These are phyloP conservation scores for Eonycteris spelaea DNA, from an alignment of 2,113 vertebrate genomes.

Conservation along the genomic window DNA sequence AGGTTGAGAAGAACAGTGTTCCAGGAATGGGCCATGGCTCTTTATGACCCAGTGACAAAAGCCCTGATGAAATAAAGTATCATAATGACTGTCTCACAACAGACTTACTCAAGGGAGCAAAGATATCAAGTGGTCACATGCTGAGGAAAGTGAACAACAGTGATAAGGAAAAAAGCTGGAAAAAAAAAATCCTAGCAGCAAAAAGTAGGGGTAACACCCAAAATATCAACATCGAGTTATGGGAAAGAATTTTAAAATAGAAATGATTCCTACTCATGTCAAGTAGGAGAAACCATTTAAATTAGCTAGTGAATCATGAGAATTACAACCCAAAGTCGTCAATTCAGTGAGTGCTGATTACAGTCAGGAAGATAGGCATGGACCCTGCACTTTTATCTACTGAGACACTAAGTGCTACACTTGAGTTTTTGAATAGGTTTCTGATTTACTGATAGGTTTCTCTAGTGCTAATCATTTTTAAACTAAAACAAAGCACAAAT, in stretches of 20 bases:
- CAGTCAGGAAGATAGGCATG: conserved; percentile 42
- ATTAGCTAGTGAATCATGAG: not conserved
- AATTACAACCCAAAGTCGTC: not conserved
- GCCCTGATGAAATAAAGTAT: conserved; percentile 22
- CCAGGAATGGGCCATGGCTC: not conserved
- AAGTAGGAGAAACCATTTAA: conserved; percentile 38
- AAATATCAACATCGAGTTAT: conserved; percentile 60
- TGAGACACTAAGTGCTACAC: conserved; percentile 51
- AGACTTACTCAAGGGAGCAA: not conserved
- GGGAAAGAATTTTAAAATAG: conserved; percentile 46
- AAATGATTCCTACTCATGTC: conserved; percentile 12
- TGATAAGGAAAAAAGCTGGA: not conserved
- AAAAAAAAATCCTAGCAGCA: conserved; percentile 24
- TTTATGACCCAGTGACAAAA: not conserved
- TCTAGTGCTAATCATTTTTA: conserved; percentile 57
- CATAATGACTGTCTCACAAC: not conserved
- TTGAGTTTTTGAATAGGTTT: conserved; percentile 68
- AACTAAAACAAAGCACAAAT: conserved; percentile 61
- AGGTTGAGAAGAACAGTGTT: not conserved
- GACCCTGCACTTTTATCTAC: conserved; percentile 27
- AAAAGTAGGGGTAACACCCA: conserved; percentile 33
- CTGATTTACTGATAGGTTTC: conserved; percentile 58
- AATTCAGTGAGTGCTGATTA: conserved; percentile 35
- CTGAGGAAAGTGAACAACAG: not conserved
- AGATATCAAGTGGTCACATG: not conserved